Conservation (phyloP, 2,888 invertebrate genomes). For the Lymantria dispar region DNA sequence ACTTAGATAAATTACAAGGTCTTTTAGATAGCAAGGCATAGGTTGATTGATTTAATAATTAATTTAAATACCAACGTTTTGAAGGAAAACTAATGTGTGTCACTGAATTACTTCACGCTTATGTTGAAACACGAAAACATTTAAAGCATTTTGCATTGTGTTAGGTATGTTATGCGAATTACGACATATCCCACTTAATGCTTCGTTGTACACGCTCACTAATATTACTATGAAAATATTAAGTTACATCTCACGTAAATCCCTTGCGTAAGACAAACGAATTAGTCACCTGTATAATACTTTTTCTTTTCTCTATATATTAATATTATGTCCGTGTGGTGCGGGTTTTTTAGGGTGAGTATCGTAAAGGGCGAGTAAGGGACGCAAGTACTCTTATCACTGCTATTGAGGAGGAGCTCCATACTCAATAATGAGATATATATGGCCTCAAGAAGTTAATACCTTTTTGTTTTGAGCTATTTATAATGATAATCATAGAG, state of each 20-base stretch:
- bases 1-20: neutral
- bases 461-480: no score
- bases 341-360: no score
- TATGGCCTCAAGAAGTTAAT: no score
- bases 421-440: no score
- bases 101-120: neutral
- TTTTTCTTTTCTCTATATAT: no score
- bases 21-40: conserved; percentile 8
- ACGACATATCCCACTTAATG: conserved; percentile 20
- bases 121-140: conserved; percentile 22
- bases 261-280: neutral
- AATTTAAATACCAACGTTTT: neutral
- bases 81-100: neutral
- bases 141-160: conserved; percentile 27
- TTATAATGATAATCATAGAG: no score
- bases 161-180: conserved; percentile 17
- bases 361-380: no score
- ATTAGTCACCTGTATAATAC: neutral
- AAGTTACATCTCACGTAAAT: neutral
- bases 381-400: no score
- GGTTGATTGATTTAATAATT: neutral
- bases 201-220: conserved; percentile 19
- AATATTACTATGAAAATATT: conserved; percentile 9
- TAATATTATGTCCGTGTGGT: no score
- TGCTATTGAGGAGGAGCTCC: no score